These are phyloP conservation scores for Anoplopoma fimbria DNA, from an alignment of 2,113 vertebrate genomes.

Conservation along the genomic window DNA sequence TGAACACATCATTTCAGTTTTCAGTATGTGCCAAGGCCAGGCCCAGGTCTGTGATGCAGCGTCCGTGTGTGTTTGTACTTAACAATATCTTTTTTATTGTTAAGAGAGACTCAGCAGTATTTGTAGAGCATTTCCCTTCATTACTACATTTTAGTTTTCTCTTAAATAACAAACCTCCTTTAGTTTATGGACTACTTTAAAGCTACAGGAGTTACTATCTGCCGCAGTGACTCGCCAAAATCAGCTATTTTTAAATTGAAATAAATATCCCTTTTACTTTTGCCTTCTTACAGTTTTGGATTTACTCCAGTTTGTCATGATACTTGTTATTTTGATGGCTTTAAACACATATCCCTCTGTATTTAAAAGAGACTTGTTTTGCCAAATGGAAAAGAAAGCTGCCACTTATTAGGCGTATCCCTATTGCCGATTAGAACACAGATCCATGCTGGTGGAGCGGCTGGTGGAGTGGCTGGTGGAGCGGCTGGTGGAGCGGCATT, in stretches of 20 bases:
- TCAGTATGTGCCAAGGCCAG: background rate
- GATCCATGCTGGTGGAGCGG: background rate
- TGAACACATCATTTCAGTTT: slow-evolving; percentile 23
- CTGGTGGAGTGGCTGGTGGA: background rate
- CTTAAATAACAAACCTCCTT: background rate
- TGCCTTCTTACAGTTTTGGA: background rate
- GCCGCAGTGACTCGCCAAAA: background rate
- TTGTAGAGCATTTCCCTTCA: background rate
- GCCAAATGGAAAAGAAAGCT: background rate
- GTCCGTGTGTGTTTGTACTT: background rate
- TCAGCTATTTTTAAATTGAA: background rate
- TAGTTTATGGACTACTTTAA: background rate
- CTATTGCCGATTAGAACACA: too few species aligned
- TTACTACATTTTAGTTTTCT: background rate
- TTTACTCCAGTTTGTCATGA: background rate
- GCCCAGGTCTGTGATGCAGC: background rate
- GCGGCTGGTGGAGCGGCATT: background rate
- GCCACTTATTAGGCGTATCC: background rate
- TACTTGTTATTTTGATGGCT: background rate
- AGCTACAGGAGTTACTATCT: background rate
- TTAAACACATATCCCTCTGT: background rate
- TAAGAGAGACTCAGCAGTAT: background rate
- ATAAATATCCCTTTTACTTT: background rate
- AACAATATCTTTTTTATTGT: background rate
- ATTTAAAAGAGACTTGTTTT: background rate